Conservation (phyloP, 2,113 vertebrate species). For the Pampusana beccarii region DNA sequence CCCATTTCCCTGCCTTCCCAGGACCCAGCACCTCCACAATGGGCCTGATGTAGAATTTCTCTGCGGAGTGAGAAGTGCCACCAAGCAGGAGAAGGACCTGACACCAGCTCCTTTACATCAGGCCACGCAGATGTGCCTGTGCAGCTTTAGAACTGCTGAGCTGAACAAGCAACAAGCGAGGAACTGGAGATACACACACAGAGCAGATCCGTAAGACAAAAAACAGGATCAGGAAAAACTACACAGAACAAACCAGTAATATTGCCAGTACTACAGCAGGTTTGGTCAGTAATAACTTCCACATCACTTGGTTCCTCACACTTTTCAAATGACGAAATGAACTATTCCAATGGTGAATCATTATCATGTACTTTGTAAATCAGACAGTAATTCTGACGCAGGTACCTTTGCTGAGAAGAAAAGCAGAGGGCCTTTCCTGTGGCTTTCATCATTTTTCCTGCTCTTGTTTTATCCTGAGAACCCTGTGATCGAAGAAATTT, state of each 20-base stretch:
- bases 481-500: slow-evolving; percentile 95
- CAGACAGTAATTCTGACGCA: not conserved
- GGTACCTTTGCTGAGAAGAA: slow-evolving; percentile 96
- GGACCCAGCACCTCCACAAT: not conserved
- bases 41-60: not conserved
- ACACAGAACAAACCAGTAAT: not conserved
- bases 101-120: not conserved
- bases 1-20: not conserved
- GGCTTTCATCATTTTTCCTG: slow-evolving; percentile 99
- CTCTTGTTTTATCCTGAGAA: slow-evolving; percentile 93
- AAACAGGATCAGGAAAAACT: not conserved
- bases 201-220: rapidly evolving
- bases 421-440: slow-evolving; percentile 97
- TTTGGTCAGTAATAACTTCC: not conserved
- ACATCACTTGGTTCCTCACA: not conserved
- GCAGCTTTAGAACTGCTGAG: not conserved
- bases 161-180: not conserved
- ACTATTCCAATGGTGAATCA: not conserved
- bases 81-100: not conserved
- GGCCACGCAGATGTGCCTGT: not conserved
- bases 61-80: not conserved
- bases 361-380: not conserved
- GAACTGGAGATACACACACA: not conserved
- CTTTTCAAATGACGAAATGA: not conserved
- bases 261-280: not conserved